Base-by-base conservation (phyloP, 2,797 vertebrate genomes). In the Columba guinea region DNA sequence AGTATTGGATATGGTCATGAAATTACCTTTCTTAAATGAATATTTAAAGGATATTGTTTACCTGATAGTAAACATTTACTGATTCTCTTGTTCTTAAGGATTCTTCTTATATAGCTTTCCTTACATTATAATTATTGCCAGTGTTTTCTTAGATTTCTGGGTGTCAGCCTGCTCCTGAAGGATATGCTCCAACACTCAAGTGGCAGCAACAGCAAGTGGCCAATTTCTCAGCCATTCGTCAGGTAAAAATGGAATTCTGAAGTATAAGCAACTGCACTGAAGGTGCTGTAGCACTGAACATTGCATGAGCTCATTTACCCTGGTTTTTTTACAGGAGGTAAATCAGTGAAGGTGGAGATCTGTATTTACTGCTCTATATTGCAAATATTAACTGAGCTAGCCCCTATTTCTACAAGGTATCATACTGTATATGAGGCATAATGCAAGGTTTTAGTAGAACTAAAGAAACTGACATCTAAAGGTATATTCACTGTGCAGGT, bases 151-250 rank as follows among this genome's bases (percentile, higher is more conserved):
- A 99, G 99, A 97, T 99, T 91, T 98, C 98, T 1, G 98, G 98
- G 9, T 99, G 99, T 80, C 98, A 97, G n/a, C 98, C 98, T 48
- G 99, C 99, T 68, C 99, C 99, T 32, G 97, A 97, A 85, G 99
- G 99, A 28, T 99, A 98, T 90, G 99, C 97, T 56, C 99, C 99
- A 46, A 99, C 99, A 5, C 97, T 99, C 59, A 97, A 95, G 22
- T 99, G 99, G 99, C 99, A 99, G 59, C 99, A 98, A 94, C 98
- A 98, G 70, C 99, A 99, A 98, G 99, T 99, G 93, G 95, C 98
- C 73, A 98, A 97, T 90, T 99, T 99, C 96, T 99, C 99, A 71
- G 95, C 98, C 14, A 95, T 99, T 97, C 98, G 99, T 97, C 99
- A 99, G 98, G 99, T 99, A 97, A 83, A 10, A 49, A 55, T 24